Conservation (phyloP, 2,888 invertebrate genomes). For the Rotaria socialis region DNA sequence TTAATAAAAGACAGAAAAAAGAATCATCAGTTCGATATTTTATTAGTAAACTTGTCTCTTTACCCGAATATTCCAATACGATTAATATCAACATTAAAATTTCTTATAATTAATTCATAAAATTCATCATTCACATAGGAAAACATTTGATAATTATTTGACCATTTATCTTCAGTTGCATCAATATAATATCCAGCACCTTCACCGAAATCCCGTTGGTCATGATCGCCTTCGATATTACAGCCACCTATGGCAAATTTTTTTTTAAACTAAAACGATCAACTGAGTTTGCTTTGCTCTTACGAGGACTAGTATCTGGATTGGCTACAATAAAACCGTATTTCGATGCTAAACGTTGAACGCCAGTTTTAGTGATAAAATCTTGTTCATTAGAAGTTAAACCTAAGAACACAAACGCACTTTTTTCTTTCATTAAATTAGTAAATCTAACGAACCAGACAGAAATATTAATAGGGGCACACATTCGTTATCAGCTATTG, state of each 20-base stretch:
- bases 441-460: constrained; percentile 61
- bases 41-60: neutral
- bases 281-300: constrained; percentile 45
- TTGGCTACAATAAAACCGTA: constrained; percentile 80
- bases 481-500: constrained; percentile 63
- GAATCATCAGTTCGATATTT: too few relatives aligned
- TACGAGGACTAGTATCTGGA: constrained; percentile 87
- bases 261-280: too few relatives aligned
- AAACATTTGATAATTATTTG: constrained; percentile 85
- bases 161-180: constrained; percentile 85
- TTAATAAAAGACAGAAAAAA: too few relatives aligned
- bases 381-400: constrained; percentile 89
- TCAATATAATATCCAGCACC: constrained; percentile 93
- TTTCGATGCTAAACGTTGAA: constrained; percentile 81
- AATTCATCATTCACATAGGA: constrained; percentile 74
- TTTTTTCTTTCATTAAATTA: constrained; percentile 30
- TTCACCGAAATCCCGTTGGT: constrained; percentile 85
- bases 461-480: constrained; percentile 83
- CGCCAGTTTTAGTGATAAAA: constrained; percentile 89
- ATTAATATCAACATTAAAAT: constrained; percentile 38
- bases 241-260: constrained; percentile 66
- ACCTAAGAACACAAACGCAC: constrained; percentile 58
- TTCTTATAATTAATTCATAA: constrained; percentile 43
- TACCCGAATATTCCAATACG: constrained; percentile 33
- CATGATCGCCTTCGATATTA: constrained; percentile 83